phyloP scores from a whole-genome alignment of 1,140 invertebrate genomes.

The Aphaenogaster rudis region DNA sequence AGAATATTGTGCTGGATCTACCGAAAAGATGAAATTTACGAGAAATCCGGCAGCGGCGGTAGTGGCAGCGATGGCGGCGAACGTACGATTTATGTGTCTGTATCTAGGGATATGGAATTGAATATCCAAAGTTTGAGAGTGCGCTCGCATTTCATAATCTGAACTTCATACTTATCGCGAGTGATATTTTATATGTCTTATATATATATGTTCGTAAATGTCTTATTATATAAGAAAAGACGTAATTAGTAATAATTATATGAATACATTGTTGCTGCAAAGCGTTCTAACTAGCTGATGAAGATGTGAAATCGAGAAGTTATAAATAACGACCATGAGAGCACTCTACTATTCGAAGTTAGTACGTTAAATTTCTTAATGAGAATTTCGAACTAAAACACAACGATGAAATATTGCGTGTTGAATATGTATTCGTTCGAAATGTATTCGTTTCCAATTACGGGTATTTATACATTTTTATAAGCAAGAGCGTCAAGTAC shows the following conservation, averaged over 20 bases:
- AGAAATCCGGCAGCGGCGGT: constrained; percentile 45
- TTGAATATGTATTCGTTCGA: constrained; percentile 25
- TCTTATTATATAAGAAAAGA: not conserved
- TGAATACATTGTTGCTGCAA: not conserved
- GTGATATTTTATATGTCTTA: not conserved
- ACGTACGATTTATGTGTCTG: constrained; percentile 57
- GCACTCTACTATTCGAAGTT: not conserved
- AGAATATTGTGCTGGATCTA: constrained; percentile 61
- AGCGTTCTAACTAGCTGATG: no score
- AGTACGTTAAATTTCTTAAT: constrained; percentile 7
- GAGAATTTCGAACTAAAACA: not conserved
- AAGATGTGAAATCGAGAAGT: not conserved
- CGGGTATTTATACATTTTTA: constrained; percentile 15
- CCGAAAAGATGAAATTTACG: constrained; percentile 60
- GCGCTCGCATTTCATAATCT: constrained; percentile 51
- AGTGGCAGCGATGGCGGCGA: constrained; percentile 25
- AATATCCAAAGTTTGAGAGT: constrained; percentile 58
- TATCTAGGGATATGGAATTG: constrained; percentile 62
- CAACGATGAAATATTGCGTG: not conserved
- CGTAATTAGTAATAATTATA: not conserved
- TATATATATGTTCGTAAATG: not conserved
- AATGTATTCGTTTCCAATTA: constrained; percentile 11
- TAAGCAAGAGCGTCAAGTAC: not conserved
- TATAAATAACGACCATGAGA: not conserved
- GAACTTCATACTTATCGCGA: constrained; percentile 10